Conservation (phyloP, 2,888 invertebrate species). For the Drosophila longiperda region DNA sequence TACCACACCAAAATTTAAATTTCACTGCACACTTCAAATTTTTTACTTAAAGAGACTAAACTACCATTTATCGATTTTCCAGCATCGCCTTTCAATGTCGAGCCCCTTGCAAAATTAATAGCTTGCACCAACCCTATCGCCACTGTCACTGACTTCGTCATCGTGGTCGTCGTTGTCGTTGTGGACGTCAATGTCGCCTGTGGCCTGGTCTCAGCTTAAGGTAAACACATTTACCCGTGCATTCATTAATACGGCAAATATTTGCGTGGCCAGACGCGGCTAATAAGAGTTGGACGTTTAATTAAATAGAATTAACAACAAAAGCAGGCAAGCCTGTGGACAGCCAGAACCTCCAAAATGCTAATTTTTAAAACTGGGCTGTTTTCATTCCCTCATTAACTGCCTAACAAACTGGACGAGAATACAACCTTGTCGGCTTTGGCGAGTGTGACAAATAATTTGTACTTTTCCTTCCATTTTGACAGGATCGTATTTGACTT, state of each 20-base stretch:
- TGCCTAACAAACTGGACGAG: slow-evolving; percentile 20
- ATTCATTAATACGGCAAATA: slow-evolving; percentile 78
- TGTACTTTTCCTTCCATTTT: slow-evolving; percentile 21
- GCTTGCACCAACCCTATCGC: slow-evolving; percentile 30
- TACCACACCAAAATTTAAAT: not conserved
- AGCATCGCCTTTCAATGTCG: slow-evolving; percentile 58
- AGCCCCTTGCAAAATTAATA: slow-evolving; percentile 52
- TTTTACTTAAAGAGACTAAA: slow-evolving; percentile 30
- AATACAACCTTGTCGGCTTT: slow-evolving; percentile 48
- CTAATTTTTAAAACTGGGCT: slow-evolving; percentile 36
- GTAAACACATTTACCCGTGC: slow-evolving; percentile 78
- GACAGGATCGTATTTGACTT: not conserved
- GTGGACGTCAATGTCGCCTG: slow-evolving; percentile 19
- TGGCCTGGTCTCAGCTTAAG: slow-evolving; percentile 50
- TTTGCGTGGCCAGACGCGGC: slow-evolving; percentile 62
- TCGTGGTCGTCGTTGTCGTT: not conserved
- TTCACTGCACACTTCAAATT: not conserved
- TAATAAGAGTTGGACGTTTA: slow-evolving; percentile 63
- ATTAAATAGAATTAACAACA: slow-evolving; percentile 79
- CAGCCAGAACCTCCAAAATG: slow-evolving; percentile 25
- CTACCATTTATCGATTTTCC: slow-evolving; percentile 59
- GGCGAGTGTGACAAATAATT: slow-evolving; percentile 45
- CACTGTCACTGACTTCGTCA: slow-evolving; percentile 22
- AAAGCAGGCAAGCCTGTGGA: slow-evolving; percentile 61
- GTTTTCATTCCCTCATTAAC: slow-evolving; percentile 17